Base-by-base conservation (phyloP, 2,797 vertebrate genomes). In the Sandelia bainsii region DNA sequence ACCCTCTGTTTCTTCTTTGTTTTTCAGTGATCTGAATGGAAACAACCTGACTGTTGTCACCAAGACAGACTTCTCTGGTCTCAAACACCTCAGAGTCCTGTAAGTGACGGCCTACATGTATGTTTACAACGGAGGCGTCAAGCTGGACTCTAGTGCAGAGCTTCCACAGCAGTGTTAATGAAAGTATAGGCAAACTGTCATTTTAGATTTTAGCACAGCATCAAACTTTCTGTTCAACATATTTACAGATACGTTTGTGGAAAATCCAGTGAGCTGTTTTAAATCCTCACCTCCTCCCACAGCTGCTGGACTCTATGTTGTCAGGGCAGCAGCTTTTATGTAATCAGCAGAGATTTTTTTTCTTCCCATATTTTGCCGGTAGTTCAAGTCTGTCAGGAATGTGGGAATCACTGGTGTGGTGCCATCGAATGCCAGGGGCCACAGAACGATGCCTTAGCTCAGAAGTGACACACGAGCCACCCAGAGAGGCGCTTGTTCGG, bases 41-140 rank as follows among this genome's bases (percentile, higher is more conserved):
- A 98, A 98, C 93, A 98, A 98, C 86, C 95, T 98, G 90, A 96
- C 97, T 0, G 84, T 94, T 61, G 93, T 98, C 92, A 93, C 89
- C 75, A 98, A 95, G 93, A 91, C 93, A 0, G 97, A 98, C 92
- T 97, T 98, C 4, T 83, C 92, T 0, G 97, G 96, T 1, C 92
- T 98, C 83, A 97, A 96, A 89, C 95, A 98, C 88, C 94, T 98
- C 44, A 75, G 96, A 27, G 97, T 98, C 79, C 92, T 98, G 97
- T 98, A 89, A 97, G 97, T 96, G 81, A 0, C 9, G 3, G 8
- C 0, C 39, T 12, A 13, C 39, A 3, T 13, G 39, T 8, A 40
- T 13, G 13, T 40, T 13, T 13, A 40, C 37, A 39, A 39, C 32
- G 4, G 32, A 37, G 34, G 34, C 34, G 4, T 10, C 34, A 13